Percentiles rank a stretch among this genome's conserved stretches.
These are phyloP conservation scores for Octodon degus DNA, from an alignment of 2,113 vertebrate species.

Conservation along the genomic window DNA sequence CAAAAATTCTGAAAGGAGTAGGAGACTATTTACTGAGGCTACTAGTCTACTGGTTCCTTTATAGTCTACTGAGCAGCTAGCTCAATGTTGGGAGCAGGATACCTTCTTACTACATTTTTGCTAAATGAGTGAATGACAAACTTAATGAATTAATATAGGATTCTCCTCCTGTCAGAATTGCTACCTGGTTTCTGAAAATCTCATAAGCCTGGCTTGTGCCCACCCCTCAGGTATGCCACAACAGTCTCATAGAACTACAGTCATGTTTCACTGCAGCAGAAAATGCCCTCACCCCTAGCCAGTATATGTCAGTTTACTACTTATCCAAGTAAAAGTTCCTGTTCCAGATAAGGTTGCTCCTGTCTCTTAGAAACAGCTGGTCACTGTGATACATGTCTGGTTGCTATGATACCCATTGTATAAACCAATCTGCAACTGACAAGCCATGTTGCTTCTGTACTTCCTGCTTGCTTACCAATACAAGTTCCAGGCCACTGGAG, in stretches of 20 bases:
- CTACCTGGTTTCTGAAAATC: background rate
- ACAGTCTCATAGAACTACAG: background rate
- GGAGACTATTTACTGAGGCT: background rate
- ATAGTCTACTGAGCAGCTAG: background rate
- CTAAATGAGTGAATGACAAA: background rate
- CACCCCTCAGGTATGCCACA: rapidly evolving
- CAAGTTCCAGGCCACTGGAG: too few relatives aligned
- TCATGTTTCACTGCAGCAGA: too few relatives aligned
- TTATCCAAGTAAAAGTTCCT: too few relatives aligned
- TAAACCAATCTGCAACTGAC: too few relatives aligned
- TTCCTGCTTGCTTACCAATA: too few relatives aligned
- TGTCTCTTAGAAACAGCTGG: too few relatives aligned
- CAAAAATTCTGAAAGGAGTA: background rate
- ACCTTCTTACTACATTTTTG: background rate
- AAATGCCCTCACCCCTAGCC: too few relatives aligned
- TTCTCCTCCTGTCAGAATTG: background rate
- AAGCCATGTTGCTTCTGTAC: too few relatives aligned
- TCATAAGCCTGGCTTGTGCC: background rate
- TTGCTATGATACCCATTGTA: too few relatives aligned
- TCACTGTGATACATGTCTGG: too few relatives aligned
- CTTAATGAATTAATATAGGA: background rate
- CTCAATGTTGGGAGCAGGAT: background rate
- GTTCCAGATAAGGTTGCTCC: too few relatives aligned
- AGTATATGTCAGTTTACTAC: too few relatives aligned
- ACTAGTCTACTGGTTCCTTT: background rate